phyloP scores from a whole-genome alignment of 2,888 invertebrate species.

The Campaea margaritaria region DNA sequence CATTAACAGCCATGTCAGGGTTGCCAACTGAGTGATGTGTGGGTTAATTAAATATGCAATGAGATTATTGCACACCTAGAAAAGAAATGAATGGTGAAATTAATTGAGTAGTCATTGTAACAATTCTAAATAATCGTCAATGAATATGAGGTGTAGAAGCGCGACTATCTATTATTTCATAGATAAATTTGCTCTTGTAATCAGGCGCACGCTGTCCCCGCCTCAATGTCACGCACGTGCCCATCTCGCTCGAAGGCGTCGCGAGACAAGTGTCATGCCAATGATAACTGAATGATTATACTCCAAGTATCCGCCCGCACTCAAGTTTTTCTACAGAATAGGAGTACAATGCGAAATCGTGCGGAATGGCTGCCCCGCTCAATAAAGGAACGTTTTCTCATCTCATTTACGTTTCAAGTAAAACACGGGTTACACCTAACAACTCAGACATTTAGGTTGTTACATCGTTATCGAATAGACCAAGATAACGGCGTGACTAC shows the following conservation, averaged over 20 bases:
- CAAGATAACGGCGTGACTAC: slow-evolving; percentile 79
- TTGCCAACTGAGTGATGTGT: background rate
- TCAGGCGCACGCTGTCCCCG: slow-evolving; percentile 46
- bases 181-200: slow-evolving; percentile 14
- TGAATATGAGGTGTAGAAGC: slow-evolving; percentile 2
- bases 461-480: slow-evolving; percentile 70
- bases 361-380: slow-evolving; percentile 8
- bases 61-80: background rate
- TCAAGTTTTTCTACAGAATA: slow-evolving; percentile 35
- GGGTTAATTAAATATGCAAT: too few species aligned
- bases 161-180: slow-evolving; percentile 10
- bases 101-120: too few species aligned
- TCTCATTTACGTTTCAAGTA: slow-evolving; percentile 11
- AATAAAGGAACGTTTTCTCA: slow-evolving; percentile 14
- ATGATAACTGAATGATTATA: slow-evolving; percentile 44
- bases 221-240: slow-evolving; percentile 72
- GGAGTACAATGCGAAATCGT: slow-evolving; percentile 29
- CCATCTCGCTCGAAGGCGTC: slow-evolving; percentile 47
- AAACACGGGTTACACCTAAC: slow-evolving; percentile 29
- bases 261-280: slow-evolving; percentile 44
- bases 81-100: slow-evolving; percentile 1
- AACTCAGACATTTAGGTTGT: slow-evolving; percentile 37
- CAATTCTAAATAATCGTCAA: too few species aligned
- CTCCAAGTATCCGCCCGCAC: slow-evolving; percentile 39
- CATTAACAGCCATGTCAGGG: slow-evolving; percentile 9